These are phyloP conservation scores for Microtus californicus DNA, from an alignment of 2,797 vertebrate species.

Conservation along the genomic window DNA sequence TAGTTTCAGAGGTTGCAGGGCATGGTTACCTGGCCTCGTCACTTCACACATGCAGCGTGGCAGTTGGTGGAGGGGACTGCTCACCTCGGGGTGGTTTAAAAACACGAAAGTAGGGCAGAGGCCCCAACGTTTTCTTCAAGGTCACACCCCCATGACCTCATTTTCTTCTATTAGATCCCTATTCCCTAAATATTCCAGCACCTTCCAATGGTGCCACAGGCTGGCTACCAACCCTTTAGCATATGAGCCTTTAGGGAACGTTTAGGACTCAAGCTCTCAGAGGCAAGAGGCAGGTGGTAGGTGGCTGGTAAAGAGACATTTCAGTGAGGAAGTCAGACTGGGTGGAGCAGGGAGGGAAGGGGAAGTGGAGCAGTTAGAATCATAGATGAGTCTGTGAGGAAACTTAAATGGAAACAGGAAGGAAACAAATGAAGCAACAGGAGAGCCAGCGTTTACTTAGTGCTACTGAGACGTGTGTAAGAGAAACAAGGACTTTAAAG, in stretches of 20 bases:
- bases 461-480: not conserved
- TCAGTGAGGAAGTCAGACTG: slow-evolving; percentile 20
- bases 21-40: too few relatives aligned
- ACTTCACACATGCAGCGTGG: not conserved
- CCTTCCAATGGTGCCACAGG: not conserved
- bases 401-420: slow-evolving; percentile 53
- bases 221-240: not conserved
- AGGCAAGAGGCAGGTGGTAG: not conserved
- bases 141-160: not conserved
- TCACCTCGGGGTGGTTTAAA: not conserved
- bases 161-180: not conserved
- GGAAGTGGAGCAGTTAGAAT: slow-evolving; percentile 52
- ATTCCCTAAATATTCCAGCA: not conserved
- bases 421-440: slow-evolving; percentile 19
- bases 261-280: not conserved
- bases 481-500: not conserved
- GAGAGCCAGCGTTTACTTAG: not conserved
- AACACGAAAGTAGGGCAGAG: not conserved
- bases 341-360: slow-evolving; percentile 2
- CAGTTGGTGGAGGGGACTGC: too few relatives aligned
- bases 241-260: not conserved
- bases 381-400: slow-evolving; percentile 40
- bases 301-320: not conserved
- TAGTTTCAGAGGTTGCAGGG: not conserved
- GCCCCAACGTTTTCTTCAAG: not conserved